A percentile compares a stretch with the other conserved stretches of the same genome.
Evolutionary conservation across 2,797 vertebrate species (phyloP).

Genomic region (Channa striata): DNA sequence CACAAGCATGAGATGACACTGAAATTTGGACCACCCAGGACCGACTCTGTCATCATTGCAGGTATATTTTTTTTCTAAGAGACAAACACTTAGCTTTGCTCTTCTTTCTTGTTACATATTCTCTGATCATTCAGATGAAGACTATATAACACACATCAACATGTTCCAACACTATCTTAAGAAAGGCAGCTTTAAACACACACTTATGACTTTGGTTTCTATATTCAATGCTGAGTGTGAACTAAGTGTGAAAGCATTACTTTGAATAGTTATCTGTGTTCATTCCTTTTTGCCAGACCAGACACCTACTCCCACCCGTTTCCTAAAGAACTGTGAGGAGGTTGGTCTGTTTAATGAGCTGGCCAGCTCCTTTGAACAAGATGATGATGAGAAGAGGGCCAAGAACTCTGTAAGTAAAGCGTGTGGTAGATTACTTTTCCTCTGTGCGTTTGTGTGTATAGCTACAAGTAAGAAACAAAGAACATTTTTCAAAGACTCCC

Average conservation of each 20-base stretch:
- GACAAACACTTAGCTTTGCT: neutral
- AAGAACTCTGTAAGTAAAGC: conserved; percentile 81
- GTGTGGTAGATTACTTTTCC: conserved; percentile 27
- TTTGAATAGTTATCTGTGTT: conserved; percentile 57
- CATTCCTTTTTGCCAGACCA: conserved; percentile 87
- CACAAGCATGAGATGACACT: conserved; percentile 99
- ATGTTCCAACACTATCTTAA: conserved; percentile 6
- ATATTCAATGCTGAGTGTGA: conserved; percentile 52
- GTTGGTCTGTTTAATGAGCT: conserved; percentile 98
- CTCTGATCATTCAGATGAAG: conserved; percentile 8
- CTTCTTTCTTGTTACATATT: conserved; percentile 13
- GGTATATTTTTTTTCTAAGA: conserved; percentile 61
- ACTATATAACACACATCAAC: conserved; percentile 1
- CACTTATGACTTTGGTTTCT: conserved; percentile 35
- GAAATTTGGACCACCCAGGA: conserved; percentile 93
- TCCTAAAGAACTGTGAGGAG: conserved; percentile 99
- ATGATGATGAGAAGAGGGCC: conserved; percentile 92
- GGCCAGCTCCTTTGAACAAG: conserved; percentile 94
- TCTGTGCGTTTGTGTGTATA: neutral
- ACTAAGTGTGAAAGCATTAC: conserved; percentile 44
- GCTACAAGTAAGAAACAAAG: neutral
- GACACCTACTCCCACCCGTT: conserved; percentile 97
- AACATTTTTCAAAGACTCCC: conserved; percentile 14
- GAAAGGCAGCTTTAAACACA: conserved; percentile 20
- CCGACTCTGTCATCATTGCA: conserved; percentile 88